These are phyloP conservation scores for Drosophila mimetica DNA, from an alignment of 2,888 invertebrate genomes.

Conservation along the genomic window DNA sequence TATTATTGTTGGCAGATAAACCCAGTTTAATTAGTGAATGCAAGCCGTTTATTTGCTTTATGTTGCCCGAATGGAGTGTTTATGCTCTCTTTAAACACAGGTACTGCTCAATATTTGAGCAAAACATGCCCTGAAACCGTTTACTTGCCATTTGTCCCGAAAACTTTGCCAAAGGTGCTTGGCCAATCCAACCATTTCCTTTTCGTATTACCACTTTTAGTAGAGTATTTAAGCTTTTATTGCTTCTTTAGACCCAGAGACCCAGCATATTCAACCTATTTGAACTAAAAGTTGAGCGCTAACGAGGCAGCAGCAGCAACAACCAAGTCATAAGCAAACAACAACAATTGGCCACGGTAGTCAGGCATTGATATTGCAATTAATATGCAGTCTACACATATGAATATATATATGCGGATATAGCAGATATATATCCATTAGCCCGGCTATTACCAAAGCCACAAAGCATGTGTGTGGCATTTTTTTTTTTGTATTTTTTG, in stretches of 20 bases:
- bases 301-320: conserved; percentile 61
- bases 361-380: conserved; percentile 74
- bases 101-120: background rate
- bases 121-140: background rate
- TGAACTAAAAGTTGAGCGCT: conserved; percentile 56
- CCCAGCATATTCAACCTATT: conserved; percentile 30
- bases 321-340: conserved; percentile 37
- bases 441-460: conserved; percentile 22
- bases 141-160: background rate
- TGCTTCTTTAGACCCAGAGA: conserved; percentile 18
- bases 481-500: conserved; percentile 43
- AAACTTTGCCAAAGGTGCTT: background rate
- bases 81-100: background rate
- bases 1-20: background rate
- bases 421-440: conserved; percentile 21
- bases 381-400: conserved; percentile 54
- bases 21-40: background rate
- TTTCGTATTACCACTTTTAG: conserved; percentile 8
- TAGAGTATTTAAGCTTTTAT: conserved; percentile 36
- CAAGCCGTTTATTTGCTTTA: background rate
- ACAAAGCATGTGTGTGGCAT: conserved; percentile 60
- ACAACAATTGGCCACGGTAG: conserved; percentile 61
- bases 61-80: background rate
- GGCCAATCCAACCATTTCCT: background rate
- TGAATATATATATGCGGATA: conserved; percentile 33